phyloP scores from a whole-genome alignment of 2,113 vertebrate genomes.

The Meles meles region DNA sequence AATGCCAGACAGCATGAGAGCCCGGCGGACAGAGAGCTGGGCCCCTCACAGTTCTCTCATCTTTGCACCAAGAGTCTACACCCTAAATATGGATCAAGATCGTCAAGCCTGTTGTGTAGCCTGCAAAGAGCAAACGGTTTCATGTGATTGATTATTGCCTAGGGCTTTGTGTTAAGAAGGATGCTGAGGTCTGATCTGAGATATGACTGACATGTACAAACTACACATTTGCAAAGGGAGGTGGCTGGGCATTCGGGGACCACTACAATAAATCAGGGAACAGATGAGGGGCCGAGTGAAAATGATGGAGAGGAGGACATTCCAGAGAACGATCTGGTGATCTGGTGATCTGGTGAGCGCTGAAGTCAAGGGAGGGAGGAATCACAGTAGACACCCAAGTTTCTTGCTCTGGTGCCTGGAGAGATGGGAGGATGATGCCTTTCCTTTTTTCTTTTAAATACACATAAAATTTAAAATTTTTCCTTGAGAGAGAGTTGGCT shows the following conservation, averaged over 20 bases:
- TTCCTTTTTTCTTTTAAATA: background rate
- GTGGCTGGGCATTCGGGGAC: background rate
- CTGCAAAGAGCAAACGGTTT: background rate
- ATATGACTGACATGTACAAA: too few species aligned
- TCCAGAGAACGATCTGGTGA: background rate
- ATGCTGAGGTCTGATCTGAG: background rate
- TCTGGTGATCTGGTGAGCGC: too few species aligned
- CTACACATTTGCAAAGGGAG: background rate
- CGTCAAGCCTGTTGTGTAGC: background rate
- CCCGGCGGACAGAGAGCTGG: background rate
- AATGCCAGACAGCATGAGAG: rapidly evolving
- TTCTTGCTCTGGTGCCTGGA: background rate
- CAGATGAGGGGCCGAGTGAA: background rate
- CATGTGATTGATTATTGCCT: too few species aligned
- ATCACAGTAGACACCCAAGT: background rate
- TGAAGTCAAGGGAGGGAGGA: background rate
- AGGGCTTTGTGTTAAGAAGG: background rate
- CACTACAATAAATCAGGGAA: background rate
- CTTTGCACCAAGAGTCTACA: background rate
- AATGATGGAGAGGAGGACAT: background rate
- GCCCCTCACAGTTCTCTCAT: background rate
- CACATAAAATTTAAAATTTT: rapidly evolving
- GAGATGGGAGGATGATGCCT: background rate
- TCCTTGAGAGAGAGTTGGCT: background rate
- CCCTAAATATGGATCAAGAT: background rate